Base-by-base conservation (phyloP, 2,797 vertebrate species). In the Ara ararauna region DNA sequence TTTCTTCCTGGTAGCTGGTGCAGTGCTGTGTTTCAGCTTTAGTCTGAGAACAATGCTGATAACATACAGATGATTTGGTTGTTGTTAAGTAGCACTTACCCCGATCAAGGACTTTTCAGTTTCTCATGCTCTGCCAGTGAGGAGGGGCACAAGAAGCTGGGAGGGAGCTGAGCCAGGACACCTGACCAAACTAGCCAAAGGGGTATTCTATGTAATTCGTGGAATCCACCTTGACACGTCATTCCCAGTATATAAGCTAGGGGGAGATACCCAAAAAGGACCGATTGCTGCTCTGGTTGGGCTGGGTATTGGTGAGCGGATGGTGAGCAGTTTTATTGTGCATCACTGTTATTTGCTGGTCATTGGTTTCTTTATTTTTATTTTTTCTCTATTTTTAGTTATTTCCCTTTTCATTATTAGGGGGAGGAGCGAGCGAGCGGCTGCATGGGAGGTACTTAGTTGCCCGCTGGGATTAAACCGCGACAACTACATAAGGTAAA, bases 201-300 rank as follows among this genome's bases (percentile, higher is more conserved):
- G 34, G 34, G 5, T 36, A 60, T 60, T 36, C 56, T 16, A 26
- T 2, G 5, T 58, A 23, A 34, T 8, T 34, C 4, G 0, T 58
- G 56, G 7, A 58, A 58, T 34, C n/a, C 22, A 18, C 34, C 34
- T 36, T 4, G 4, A 5, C 34, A 36, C 7, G 3, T 60, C 23
- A 36, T 60, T 17, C 23, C 23, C 23, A 36, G 34, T 60, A 18
- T 60, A 26, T 36, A 36, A 36, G 7, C 34, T 60, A 26, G 34
- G 34, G 22, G 34, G 56, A 26, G n/a, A 26, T 60, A 36, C n/a
- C 23, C 56, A 36, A 36, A 58, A 60, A 60, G 23, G 34, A 24
- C 10, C 2, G 9, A 24, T 7, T 2, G 15, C 34, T 60, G 10
- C 58, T 60, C 24, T 16, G n/a, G 14, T 17, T 36, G 22, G 34